Evolutionary conservation across 2,888 invertebrate genomes (phyloP), one percentile per base, ranked within the genome.

Genomic region (Thereva nobilitata): DNA sequence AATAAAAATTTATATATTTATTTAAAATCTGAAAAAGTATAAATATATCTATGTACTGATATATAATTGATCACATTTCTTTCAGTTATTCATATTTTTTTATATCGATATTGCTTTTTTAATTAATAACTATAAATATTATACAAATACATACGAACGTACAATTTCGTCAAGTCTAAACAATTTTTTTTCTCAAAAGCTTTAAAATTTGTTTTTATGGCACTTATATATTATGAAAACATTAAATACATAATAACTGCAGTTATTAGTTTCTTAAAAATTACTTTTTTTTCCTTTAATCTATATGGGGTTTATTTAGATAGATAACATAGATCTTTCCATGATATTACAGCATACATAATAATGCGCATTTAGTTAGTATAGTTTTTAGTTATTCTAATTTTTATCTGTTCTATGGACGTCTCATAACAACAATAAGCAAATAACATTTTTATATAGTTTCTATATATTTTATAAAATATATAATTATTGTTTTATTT

Each of bases 181-280:
- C 10, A 64, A 53, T 54, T 64, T 38, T 50, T 40, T 50, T 52
- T 23, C n/a, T 66, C 55, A 66, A 68, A 68, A 68, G 66, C 68
- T 64, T 64, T 66, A 66, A 68, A 68, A 68, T 63, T 66, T 66
- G 66, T 68, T 68, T 59, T 54, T 68, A 68, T 68, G 68, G 68
- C 68, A 68, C 68, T 64, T 68, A 66, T 45, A 66, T 23, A 23
- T 23, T 23, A 23, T 23, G 23, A 54, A 57, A 66, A 56, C 52
- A 66, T 61, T 52, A 50, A 59, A 56, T 44, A 56, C 35, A 56
- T 55, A 45, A 68, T 68, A 61, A 61, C 65, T 66, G 61, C 61
- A 61, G 66, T 66, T 66, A 68, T 61, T 66, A 45, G 52, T 45
- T 34, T 23, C 56, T 56, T 44, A 56, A 44, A 23, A 35, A 0